Conservation (phyloP, 2,888 invertebrate species). For the Sussaba pulchella region DNA sequence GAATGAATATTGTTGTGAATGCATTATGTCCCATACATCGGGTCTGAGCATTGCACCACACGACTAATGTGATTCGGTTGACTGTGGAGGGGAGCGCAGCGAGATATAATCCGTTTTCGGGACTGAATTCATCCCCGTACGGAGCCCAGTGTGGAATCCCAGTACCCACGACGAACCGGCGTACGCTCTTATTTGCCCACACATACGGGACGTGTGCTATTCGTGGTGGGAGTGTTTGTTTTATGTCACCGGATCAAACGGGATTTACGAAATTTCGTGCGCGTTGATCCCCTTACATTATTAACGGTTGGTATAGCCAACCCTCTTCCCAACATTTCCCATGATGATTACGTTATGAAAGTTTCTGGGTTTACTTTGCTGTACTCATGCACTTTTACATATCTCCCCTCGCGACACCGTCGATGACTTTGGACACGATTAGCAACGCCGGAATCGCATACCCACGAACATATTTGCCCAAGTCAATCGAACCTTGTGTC, state of each 20-base stretch:
- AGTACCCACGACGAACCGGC: constrained; percentile 57
- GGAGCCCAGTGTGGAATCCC: constrained; percentile 66
- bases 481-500: background rate
- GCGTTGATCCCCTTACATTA: constrained; percentile 71
- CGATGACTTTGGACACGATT: constrained; percentile 46
- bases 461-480: background rate
- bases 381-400: constrained; percentile 34
- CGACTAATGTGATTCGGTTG: background rate
- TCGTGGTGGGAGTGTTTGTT: constrained; percentile 79
- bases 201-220: constrained; percentile 21
- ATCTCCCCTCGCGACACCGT: constrained; percentile 16
- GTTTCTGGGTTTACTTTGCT: constrained; percentile 45
- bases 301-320: constrained; percentile 68
- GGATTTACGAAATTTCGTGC: constrained; percentile 79
- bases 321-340: constrained; percentile 70
- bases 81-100: constrained; percentile 21
- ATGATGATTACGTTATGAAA: constrained; percentile 71
- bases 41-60: too few relatives aligned
- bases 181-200: constrained; percentile 22
- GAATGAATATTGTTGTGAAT: too few relatives aligned
- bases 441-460: background rate
- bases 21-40: too few relatives aligned
- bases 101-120: constrained; percentile 63
- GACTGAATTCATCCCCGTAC: constrained; percentile 27
- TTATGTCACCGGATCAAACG: constrained; percentile 79